A percentile compares a stretch with the other conserved stretches of the same genome.
phyloP scores from a whole-genome alignment of 1,140 invertebrate species.

The Procambarus virginalis region DNA sequence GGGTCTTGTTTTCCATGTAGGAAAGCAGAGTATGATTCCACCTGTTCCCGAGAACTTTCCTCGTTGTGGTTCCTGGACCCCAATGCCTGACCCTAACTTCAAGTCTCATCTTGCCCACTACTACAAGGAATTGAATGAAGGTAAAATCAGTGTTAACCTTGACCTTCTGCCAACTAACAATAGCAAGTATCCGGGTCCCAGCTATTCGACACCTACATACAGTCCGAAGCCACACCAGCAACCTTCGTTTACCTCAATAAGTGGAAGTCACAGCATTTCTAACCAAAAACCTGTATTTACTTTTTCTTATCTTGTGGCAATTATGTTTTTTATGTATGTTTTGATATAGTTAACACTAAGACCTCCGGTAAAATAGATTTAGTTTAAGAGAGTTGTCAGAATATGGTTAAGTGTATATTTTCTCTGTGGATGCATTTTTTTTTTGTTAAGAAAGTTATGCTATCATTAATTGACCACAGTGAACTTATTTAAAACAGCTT shows the following conservation, averaged over 20 bases:
- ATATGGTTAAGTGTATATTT: background rate
- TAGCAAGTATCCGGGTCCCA: background rate
- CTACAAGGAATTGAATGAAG: conserved; percentile 10
- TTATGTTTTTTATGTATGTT: background rate
- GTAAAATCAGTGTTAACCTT: conserved; percentile 1
- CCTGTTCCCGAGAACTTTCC: conserved; percentile 72
- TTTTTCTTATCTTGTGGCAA: background rate
- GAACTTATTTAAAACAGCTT: background rate
- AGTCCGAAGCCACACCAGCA: background rate
- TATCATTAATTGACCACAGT: background rate
- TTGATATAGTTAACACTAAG: background rate
- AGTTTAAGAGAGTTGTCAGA: background rate
- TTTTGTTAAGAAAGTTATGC: background rate
- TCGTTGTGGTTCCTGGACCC: conserved; percentile 56
- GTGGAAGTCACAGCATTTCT: background rate
- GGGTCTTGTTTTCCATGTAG: conserved; percentile 89
- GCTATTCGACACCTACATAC: conserved; percentile 14
- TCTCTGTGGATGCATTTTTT: too few relatives aligned
- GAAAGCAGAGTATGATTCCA: conserved; percentile 74
- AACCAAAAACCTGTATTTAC: background rate
- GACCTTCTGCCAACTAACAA: conserved; percentile 15
- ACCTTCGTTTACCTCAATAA: background rate
- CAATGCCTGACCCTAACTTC: conserved; percentile 31
- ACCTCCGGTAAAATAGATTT: background rate
- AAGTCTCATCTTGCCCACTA: conserved; percentile 23